Evolutionary conservation across 2,113 vertebrate genomes (phyloP).

Genomic region (Isurus oxyrinchus): DNA sequence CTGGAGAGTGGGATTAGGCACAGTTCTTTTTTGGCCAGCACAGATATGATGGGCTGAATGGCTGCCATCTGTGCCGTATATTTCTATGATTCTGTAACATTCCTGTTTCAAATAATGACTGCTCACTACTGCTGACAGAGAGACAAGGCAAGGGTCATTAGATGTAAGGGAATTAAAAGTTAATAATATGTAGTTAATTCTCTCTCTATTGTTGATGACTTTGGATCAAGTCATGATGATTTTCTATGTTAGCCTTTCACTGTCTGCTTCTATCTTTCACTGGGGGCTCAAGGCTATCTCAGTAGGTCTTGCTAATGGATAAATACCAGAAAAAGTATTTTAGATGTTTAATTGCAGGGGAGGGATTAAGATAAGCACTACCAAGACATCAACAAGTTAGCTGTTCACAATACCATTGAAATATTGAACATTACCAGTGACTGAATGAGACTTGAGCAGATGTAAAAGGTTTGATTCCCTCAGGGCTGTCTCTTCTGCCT

Average conservation of each 20-base stretch:
- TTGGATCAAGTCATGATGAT: background rate
- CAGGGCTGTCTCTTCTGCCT: background rate
- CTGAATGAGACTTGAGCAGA: background rate
- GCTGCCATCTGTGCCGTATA: background rate
- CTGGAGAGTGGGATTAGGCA: background rate
- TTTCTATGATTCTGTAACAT: background rate
- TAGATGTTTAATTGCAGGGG: background rate
- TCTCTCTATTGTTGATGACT: background rate
- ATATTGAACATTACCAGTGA: background rate
- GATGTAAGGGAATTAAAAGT: background rate
- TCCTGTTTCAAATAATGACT: background rate
- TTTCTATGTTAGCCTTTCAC: background rate
- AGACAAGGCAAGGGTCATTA: background rate
- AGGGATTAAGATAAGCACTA: background rate
- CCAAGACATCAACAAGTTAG: background rate
- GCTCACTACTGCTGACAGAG: background rate
- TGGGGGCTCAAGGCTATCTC: background rate
- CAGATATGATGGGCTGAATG: background rate
- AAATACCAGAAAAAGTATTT: background rate
- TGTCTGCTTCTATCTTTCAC: background rate
- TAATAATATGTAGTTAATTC: background rate
- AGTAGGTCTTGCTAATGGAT: background rate
- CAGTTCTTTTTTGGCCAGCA: background rate
- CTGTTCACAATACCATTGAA: background rate
- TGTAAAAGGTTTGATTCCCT: background rate